Conservation (phyloP, 1,140 invertebrate species). For the Tribolium madens region DNA sequence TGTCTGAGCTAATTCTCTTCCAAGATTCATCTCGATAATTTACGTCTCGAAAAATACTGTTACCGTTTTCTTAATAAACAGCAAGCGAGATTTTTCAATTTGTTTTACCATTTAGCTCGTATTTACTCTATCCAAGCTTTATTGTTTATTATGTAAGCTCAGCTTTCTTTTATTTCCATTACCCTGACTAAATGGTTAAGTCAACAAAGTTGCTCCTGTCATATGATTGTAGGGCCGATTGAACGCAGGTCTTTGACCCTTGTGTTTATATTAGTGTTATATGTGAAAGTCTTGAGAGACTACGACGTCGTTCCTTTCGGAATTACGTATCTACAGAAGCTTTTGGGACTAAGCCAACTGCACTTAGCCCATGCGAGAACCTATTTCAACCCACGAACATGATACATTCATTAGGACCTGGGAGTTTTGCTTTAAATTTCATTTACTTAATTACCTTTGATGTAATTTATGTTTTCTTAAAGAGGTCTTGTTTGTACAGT, state of each 20-base stretch:
- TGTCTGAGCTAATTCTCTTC: neutral
- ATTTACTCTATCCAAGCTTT: slow-evolving; percentile 14
- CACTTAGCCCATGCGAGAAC: neutral
- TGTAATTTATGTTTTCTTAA: slow-evolving; percentile 9
- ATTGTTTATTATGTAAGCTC: slow-evolving; percentile 36
- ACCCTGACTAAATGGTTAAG: slow-evolving; percentile 25
- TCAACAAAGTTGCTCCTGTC: slow-evolving; percentile 29
- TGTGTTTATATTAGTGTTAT: slow-evolving; percentile 18
- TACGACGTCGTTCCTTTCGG: slow-evolving; percentile 11
- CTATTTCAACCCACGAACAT: slow-evolving; percentile 1
- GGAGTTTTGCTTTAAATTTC: slow-evolving; percentile 20
- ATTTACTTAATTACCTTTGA: slow-evolving; percentile 36
- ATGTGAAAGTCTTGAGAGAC: slow-evolving; percentile 14
- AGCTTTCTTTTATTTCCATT: slow-evolving; percentile 33
- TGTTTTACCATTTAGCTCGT: slow-evolving; percentile 4
- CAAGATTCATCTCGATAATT: slow-evolving; percentile 9
- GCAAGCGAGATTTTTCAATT: slow-evolving; percentile 10
- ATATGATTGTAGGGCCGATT: slow-evolving; percentile 14
- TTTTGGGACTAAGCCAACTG: slow-evolving; percentile 25
- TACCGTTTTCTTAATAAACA: slow-evolving; percentile 22
- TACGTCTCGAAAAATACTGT: neutral
- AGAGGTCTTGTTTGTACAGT: neutral
- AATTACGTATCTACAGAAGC: neutral
- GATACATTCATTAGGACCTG: slow-evolving; percentile 27
- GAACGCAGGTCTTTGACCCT: slow-evolving; percentile 13